phyloP scores from a whole-genome alignment of 2,888 invertebrate species.

The Sclerodermus sp. region DNA sequence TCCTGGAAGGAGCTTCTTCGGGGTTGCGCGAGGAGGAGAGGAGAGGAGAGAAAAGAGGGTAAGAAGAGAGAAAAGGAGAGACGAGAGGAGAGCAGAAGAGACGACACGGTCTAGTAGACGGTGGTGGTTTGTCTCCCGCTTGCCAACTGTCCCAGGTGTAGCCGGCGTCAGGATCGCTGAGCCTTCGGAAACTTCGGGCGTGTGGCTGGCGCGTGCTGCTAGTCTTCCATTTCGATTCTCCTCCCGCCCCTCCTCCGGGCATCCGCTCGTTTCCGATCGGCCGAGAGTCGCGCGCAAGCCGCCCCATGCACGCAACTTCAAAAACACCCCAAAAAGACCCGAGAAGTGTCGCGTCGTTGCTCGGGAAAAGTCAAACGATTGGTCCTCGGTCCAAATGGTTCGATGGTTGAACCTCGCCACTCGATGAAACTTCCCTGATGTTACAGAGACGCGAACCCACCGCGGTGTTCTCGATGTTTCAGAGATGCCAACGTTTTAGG shows the following conservation, averaged over 20 bases:
- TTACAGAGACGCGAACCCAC: no score
- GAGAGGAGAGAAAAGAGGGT: neutral
- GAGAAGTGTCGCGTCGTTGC: no score
- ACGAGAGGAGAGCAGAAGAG: constrained; percentile 13
- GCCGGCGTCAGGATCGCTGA: constrained; percentile 9
- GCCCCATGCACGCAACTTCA: no score
- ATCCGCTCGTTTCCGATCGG: constrained; percentile 42
- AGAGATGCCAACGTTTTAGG: no score
- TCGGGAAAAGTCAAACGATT: no score
- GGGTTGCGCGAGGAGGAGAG: neutral
- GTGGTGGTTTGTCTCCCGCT: constrained; percentile 42
- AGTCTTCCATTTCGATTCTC: constrained; percentile 39
- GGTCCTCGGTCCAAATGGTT: no score
- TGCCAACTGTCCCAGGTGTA: constrained; percentile 57
- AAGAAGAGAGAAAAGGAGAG: neutral
- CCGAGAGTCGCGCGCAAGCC: no score
- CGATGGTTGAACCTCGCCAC: no score
- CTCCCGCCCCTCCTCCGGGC: constrained; percentile 19
- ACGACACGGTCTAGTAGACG: constrained; percentile 30
- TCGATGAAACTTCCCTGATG: no score
- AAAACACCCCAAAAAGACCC: no score
- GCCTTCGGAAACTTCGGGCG: constrained; percentile 39
- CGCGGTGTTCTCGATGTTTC: no score
- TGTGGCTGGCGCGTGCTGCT: constrained; percentile 57
- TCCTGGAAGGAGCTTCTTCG: no score